Base-by-base conservation (phyloP, 2,888 invertebrate genomes). In the Meliscaeva auricollis region DNA sequence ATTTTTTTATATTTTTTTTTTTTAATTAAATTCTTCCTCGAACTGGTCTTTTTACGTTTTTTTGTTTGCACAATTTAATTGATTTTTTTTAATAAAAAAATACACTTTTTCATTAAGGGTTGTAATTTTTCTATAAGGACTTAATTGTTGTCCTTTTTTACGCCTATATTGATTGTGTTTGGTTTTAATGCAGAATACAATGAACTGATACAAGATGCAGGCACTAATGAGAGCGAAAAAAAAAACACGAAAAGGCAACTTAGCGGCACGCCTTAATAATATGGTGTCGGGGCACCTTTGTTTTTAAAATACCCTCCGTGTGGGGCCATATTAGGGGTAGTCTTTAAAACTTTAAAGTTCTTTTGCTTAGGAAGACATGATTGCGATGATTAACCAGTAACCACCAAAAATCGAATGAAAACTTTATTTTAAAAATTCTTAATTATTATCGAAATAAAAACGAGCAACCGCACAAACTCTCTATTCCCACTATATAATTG, bases 321-420 rank as follows among this genome's bases (percentile, higher is more conserved):
- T 17, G 85, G 81, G 62, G 85, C 81, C 85, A 85, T 85, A 9
- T 44, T 54, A 64, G 22, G 20, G 8, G 20, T 48, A 68, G 32
- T 11, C 30, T 46, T 7, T 4, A 8, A 64, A 64, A 64, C 7
- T 4, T 66, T 22, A 8, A 66, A 48, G 13, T 1, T n/a, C 20
- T 58, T 7, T 35, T 3, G 13, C 13, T 38, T 20, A 35, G 58
- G 38, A 58, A 58, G 58, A 58, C 58, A 58, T 58, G 5, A 54
- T 30, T 54, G 22, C 13, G 13, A 50, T 15, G 13, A 50, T 15
- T 69, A 54, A 20, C 15, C 35, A 56, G n/a, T n/a, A n/a, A n/a
- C n/a, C n/a, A n/a, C n/a, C 32, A 13, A 32, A 17, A 35, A 62
- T 22, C 6, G 7, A n/a, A 2, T 3, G 15, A n/a, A 15, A 32